These are phyloP conservation scores for Sycon ciliatum DNA, from an alignment of 37 sponge, comb jelly and placozoan genomes.

Conservation along the genomic window DNA sequence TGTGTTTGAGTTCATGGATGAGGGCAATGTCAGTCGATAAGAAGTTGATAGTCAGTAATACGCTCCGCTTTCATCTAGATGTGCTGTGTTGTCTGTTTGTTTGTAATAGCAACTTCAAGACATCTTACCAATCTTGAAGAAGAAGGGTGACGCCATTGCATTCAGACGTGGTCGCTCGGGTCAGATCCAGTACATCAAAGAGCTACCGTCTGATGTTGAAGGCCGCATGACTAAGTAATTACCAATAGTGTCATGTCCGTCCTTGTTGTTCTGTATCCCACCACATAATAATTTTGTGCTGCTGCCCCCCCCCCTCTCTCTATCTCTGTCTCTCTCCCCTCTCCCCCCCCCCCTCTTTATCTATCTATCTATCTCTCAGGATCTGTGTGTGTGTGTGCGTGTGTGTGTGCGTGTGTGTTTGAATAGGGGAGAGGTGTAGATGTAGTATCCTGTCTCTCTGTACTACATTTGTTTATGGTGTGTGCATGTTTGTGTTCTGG, in stretches of 20 bases:
- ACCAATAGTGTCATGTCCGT: neutral
- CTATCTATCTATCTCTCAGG: neutral
- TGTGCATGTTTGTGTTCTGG: neutral
- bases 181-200: constrained; percentile 58
- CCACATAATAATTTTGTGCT: neutral
- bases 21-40: too few species aligned
- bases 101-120: constrained; percentile 74
- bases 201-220: constrained; percentile 63
- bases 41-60: too few species aligned
- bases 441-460: too few species aligned
- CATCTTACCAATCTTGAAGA: constrained; percentile 65
- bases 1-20: too few species aligned
- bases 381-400: neutral
- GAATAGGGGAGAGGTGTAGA: too few species aligned
- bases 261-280: neutral
- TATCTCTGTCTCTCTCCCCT: too few species aligned
- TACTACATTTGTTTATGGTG: neutral
- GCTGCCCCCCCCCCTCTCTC: neutral
- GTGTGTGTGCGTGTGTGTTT: neutral
- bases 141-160: constrained; percentile 84
- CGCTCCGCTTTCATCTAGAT: too few species aligned
- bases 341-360: neutral
- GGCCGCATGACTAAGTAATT: constrained; percentile 57
- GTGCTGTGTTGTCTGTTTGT: too few species aligned
- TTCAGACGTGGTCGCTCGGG: constrained; percentile 38